Evolutionary conservation across 2,888 invertebrate genomes (phyloP), one percentile per base, ranked within the genome.

Genomic region (Sepiola atlantica): DNA sequence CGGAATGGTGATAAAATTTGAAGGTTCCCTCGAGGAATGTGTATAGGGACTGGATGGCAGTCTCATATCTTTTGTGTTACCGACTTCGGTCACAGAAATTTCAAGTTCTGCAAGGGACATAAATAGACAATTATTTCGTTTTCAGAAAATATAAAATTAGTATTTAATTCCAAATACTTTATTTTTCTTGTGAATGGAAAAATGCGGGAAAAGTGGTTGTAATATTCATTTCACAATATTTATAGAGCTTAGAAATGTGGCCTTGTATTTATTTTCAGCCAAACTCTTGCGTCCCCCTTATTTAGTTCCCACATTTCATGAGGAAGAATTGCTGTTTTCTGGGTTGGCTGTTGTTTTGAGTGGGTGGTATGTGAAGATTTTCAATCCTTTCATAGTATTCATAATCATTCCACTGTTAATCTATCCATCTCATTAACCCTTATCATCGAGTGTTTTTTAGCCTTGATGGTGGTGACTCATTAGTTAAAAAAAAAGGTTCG

Each of bases 51-150:
- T 55, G 32, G 95, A 95, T 55, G 96, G 95, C 95, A 96, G 94
- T 54, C 95, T 95, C 35, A 96, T 94, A 61, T 95, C 95, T 57
- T 94, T 92, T 20, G 94, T 61, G 61, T 57, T 93, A 8, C 55
- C 35, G 94, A 95, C 93, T 54, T 95, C 95, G 45, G 95, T 91
- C 28, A 95, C 96, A 94, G 95, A 95, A 35, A 96, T 96, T 94
- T 96, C 96, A 95, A 96, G 95, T 55, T 96, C 96, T 96, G 94
- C 35, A 94, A 94, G 32, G 94, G 61, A 77, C 24, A 93, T 12
- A 57, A 94, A 35, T 55, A 92, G 24, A 61, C 57, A 18, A 8
- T 77, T 14, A 77, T 61, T 61, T 61, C 3, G 28, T 32, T 77
- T 77, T 77, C 14, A n/a, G 16, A 77, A n/a, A 77, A 16, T 32